These are phyloP conservation scores for Drusus annulatus DNA, from an alignment of 1,140 invertebrate genomes.

Conservation along the genomic window DNA sequence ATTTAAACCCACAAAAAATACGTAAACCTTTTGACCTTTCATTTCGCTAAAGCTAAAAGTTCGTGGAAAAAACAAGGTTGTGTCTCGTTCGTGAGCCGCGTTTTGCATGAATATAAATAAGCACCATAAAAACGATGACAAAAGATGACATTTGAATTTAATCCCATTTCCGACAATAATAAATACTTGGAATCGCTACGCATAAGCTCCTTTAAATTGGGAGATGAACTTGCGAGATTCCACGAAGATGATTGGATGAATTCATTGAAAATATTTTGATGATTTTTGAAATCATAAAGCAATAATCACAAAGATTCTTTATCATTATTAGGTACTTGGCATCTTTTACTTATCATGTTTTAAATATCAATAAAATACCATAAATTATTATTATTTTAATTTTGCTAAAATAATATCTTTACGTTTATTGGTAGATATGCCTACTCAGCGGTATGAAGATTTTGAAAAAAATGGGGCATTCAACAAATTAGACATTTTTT, in stretches of 20 bases:
- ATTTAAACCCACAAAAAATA: no score
- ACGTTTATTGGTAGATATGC: no score
- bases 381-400: no score
- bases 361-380: no score
- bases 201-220: background rate
- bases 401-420: no score
- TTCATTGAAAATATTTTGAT: background rate
- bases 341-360: background rate
- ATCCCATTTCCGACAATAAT: background rate
- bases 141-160: conserved; percentile 1
- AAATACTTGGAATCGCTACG: background rate
- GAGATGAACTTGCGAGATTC: background rate
- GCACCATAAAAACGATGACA: background rate
- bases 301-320: no score
- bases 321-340: background rate
- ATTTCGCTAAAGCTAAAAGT: background rate
- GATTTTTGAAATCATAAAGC: background rate
- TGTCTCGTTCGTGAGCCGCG: background rate
- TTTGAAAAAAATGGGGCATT: no score
- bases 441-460: no score
- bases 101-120: background rate
- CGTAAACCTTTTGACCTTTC: background rate
- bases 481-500: no score
- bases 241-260: background rate
- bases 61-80: no score